These are phyloP conservation scores for Megatriorchis doriae DNA, from an alignment of 2,113 vertebrate genomes.

Conservation along the genomic window DNA sequence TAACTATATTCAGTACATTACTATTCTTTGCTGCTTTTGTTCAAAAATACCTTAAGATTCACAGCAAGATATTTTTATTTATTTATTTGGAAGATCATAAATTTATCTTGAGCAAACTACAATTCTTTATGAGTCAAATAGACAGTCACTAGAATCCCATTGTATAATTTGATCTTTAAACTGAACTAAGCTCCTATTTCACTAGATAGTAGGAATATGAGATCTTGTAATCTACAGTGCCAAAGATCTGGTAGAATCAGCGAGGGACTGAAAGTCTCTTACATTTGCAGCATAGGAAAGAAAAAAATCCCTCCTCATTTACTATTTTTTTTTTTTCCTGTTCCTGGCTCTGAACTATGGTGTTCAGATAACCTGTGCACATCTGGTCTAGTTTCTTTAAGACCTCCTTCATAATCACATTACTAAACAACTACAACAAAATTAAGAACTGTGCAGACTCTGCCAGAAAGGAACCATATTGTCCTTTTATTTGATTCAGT, in stretches of 20 bases:
- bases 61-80: not conserved
- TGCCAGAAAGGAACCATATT: not conserved
- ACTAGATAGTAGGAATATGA: not conserved
- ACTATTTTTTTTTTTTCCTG: no score
- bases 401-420: not conserved
- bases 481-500: not conserved
- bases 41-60: not conserved
- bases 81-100: not conserved
- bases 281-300: not conserved
- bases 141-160: not conserved
- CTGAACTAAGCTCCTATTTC: not conserved
- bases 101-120: not conserved
- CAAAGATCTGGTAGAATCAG: not conserved
- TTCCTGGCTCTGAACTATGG: not conserved
- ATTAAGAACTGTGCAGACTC: not conserved
- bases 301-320: not conserved
- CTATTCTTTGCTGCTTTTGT: not conserved
- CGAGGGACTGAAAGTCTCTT: not conserved
- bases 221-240: not conserved
- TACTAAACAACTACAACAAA: not conserved
- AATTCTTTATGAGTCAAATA: not conserved
- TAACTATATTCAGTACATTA: constrained; percentile 56
- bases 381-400: not conserved
- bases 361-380: not conserved
- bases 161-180: not conserved